Evolutionary conservation across 2,113 vertebrate genomes (phyloP).

Genomic region (Mesocricetus auratus): DNA sequence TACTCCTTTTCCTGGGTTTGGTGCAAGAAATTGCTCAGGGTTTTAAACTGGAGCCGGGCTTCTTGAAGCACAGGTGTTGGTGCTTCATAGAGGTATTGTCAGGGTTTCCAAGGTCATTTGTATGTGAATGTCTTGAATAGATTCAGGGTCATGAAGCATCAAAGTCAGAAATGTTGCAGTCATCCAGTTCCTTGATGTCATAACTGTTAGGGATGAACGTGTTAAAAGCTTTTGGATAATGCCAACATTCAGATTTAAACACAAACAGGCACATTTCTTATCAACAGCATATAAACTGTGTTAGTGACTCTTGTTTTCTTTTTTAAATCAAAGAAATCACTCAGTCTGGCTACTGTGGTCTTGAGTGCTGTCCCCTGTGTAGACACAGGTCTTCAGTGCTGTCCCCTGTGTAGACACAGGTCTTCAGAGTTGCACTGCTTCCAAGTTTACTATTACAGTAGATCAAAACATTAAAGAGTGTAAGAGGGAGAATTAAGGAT

Average conservation of each 20-base stretch:
- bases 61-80: neutral
- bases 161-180: neutral
- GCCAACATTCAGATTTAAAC: neutral
- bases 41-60: neutral
- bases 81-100: neutral
- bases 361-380: too few species aligned
- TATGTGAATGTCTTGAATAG: neutral
- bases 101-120: neutral
- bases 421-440: constrained; percentile 79
- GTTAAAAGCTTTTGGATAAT: neutral
- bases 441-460: constrained; percentile 91
- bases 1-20: neutral
- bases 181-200: neutral
- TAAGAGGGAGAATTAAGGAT: neutral
- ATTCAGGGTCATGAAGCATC: neutral
- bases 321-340: neutral
- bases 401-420: neutral
- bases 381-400: neutral
- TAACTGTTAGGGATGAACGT: neutral
- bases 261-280: neutral
- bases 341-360: neutral
- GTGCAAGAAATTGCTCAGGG: neutral
- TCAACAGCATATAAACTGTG: neutral
- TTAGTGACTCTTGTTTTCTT: neutral
- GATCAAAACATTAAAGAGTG: constrained; percentile 84